phyloP scores from a whole-genome alignment of 2,113 vertebrate species.

The Eretmodus cyanostictus region DNA sequence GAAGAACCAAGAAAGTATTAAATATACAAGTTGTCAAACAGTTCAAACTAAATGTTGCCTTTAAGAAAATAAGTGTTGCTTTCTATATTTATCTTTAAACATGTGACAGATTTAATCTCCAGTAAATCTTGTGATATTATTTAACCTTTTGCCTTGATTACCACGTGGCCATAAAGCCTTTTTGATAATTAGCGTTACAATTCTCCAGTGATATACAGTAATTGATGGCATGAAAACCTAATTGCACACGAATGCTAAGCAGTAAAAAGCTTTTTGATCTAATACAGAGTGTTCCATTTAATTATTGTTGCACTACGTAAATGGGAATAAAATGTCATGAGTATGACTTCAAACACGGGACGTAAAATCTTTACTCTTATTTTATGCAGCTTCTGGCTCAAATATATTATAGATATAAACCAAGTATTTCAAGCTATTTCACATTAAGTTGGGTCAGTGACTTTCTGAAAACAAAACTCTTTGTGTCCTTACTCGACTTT shows the following conservation, averaged over 20 bases:
- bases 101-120: neutral
- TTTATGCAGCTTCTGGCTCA: neutral
- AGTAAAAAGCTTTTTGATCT: neutral
- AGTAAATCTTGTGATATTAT: neutral
- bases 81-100: neutral
- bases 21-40: neutral
- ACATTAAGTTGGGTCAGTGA: neutral
- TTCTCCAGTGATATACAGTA: neutral
- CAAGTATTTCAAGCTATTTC: neutral
- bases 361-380: neutral
- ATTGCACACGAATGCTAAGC: neutral
- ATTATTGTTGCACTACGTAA: neutral
- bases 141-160: neutral
- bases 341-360: neutral
- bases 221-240: neutral
- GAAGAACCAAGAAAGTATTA: neutral
- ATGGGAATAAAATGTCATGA: neutral
- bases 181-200: neutral
- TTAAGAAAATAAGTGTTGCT: neutral
- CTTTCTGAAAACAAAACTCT: neutral
- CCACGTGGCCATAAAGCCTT: neutral
- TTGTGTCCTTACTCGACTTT: conserved; percentile 69
- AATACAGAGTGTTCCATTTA: neutral
- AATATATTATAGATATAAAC: neutral
- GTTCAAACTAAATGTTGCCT: neutral